Conservation (phyloP, 2,888 invertebrate genomes). For the Ceraclea dissimilis region DNA sequence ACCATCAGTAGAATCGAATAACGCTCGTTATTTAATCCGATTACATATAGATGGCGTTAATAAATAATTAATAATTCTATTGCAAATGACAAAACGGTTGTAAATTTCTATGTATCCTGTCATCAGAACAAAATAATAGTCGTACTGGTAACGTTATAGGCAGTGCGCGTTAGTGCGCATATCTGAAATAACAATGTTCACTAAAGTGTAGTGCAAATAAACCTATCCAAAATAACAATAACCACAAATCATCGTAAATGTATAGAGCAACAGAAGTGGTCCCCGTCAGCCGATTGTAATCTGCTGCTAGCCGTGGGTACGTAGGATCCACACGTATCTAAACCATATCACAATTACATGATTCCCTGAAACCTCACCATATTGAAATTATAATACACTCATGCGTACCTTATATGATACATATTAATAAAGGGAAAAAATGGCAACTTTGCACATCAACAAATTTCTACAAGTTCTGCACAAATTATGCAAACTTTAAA, state of each 20-base stretch:
- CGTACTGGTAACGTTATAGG: neutral
- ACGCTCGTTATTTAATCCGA: neutral
- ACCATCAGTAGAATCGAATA: neutral
- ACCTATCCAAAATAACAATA: slow-evolving; percentile 12
- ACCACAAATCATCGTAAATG: slow-evolving; percentile 13
- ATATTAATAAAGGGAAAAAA: no score
- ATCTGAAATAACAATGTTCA: neutral
- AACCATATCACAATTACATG: no score
- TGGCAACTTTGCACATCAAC: no score
- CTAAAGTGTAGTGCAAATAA: slow-evolving; percentile 8
- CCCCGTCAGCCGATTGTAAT: slow-evolving; percentile 13
- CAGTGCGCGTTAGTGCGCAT: neutral
- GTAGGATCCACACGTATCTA: slow-evolving; percentile 7
- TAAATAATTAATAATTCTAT: slow-evolving; percentile 2
- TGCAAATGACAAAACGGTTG: neutral
- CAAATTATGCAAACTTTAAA: no score
- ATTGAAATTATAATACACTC: no score
- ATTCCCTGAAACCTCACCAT: no score
- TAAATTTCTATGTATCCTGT: neutral
- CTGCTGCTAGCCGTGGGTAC: no score
- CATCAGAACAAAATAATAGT: neutral
- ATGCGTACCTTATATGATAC: no score
- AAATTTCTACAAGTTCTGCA: no score
- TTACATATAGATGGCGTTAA: neutral
- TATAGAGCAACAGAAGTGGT: neutral